Evolutionary conservation across 2,888 invertebrate genomes (phyloP), one percentile per base, ranked within the genome.

Genomic region (Itoplectis maculator): DNA sequence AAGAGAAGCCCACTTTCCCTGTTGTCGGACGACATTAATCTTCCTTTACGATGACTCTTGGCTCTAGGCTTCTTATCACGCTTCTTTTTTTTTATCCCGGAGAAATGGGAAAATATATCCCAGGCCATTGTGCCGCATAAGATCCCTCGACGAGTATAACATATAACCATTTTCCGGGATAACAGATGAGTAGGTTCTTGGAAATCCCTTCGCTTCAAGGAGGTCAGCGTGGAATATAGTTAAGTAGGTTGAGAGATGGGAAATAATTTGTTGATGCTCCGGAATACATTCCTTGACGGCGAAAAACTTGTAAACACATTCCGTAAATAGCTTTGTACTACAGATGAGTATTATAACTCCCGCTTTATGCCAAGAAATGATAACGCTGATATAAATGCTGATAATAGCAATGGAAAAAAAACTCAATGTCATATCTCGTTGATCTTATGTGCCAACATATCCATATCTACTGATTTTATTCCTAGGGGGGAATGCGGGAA

Each of bases 11-110:
- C 70, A 56, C 42, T 42, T 15, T 15, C 73, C 13, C 45, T 61
- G 59, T 81, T 79, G 75, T 79, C 77, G 59, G 73, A 45, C 29
- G 73, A 59, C 82, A 86, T 86, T 86, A 84, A 86, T 87, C 84
- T 86, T 83, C 73, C 72, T 85, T 82, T 18, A 61, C 69, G 75
- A 81, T 83, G 80, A 87, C 82, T 82, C n/a, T 54, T 23, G 54
- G 40, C 54, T 70, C 42, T 56, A 23, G n/a, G 23, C 23, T 56
- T 56, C 56, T 70, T 70, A 42, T 70, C 56, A 40, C n/a, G n/a
- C n/a, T n/a, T n/a, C 42, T n/a, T 15, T 23, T 23, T 54, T 56
- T 56, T 70, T 54, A 42, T 65, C 29, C 42, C 42, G 20, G 29
- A 20, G 42, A 40, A 56, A 70, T 70, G 54, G 42, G 5, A 49